These are phyloP conservation scores for Alsophila aescularia DNA, from an alignment of 2,888 invertebrate species.

Conservation along the genomic window DNA sequence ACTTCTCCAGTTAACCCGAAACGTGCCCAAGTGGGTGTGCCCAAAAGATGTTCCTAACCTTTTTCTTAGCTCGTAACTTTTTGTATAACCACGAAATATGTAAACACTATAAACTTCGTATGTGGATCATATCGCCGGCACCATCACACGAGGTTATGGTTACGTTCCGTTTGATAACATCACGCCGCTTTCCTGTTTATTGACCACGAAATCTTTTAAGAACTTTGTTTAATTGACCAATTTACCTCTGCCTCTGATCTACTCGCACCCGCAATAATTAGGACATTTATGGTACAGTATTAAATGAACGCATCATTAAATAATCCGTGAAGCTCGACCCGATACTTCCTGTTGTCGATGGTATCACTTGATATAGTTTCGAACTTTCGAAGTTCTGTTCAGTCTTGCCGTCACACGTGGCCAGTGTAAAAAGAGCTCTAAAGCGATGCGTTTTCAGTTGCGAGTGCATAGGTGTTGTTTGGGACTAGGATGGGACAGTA, in stretches of 20 bases:
- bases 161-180: conserved; percentile 24
- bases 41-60: conserved; percentile 18
- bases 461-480: conserved; percentile 46
- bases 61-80: conserved; percentile 26
- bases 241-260: conserved; percentile 31
- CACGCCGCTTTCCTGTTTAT: conserved; percentile 26
- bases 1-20: background rate
- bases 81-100: conserved; percentile 26
- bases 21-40: conserved; percentile 4
- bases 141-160: conserved; percentile 29
- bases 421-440: conserved; percentile 46
- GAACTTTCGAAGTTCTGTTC: conserved; percentile 49
- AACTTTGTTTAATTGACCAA: conserved; percentile 32
- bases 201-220: conserved; percentile 26
- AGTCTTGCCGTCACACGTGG: conserved; percentile 38
- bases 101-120: conserved; percentile 34
- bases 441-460: conserved; percentile 44
- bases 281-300: conserved; percentile 31
- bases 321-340: conserved; percentile 40
- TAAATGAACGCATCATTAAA: conserved; percentile 40
- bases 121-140: conserved; percentile 28
- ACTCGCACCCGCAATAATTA: conserved; percentile 26
- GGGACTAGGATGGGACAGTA: conserved; percentile 67
- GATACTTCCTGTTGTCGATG: conserved; percentile 46
- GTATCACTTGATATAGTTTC: conserved; percentile 44